These are phyloP conservation scores for Zalophus californianus DNA, from an alignment of 2,797 vertebrate genomes.

Conservation along the genomic window DNA sequence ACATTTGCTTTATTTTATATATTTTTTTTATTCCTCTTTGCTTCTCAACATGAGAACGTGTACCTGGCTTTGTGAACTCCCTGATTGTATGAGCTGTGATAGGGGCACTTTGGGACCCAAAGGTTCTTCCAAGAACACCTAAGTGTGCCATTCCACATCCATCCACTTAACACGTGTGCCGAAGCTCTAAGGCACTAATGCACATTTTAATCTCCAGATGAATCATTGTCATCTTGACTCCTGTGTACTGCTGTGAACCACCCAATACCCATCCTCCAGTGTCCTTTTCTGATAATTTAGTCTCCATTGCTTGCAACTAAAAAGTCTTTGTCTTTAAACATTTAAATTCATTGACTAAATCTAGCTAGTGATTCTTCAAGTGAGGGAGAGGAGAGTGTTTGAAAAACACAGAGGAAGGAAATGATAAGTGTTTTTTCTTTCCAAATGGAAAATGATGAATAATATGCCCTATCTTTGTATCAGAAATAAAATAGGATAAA, in stretches of 20 bases:
- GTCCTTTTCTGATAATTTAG: background rate
- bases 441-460: conserved; percentile 3
- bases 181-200: conserved; percentile 70
- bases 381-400: background rate
- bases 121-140: background rate
- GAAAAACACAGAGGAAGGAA: background rate
- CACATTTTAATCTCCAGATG: conserved; percentile 80
- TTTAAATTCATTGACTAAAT: background rate
- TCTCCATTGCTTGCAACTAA: background rate
- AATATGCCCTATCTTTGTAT: background rate
- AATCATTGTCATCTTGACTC: conserved; percentile 82
- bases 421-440: background rate
- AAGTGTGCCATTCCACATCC: background rate
- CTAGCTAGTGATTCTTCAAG: background rate
- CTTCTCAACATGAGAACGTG: background rate
- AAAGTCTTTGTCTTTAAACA: background rate
- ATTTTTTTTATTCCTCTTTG: background rate
- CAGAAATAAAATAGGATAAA: background rate
- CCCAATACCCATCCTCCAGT: background rate
- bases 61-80: background rate
- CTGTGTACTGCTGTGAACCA: conserved; percentile 83
- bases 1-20: background rate
- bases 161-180: conserved; percentile 56
- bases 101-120: background rate
- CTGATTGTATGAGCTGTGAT: background rate